Conservation (phyloP, 1,140 invertebrate genomes). For the Yoshiicerus persimilis region DNA sequence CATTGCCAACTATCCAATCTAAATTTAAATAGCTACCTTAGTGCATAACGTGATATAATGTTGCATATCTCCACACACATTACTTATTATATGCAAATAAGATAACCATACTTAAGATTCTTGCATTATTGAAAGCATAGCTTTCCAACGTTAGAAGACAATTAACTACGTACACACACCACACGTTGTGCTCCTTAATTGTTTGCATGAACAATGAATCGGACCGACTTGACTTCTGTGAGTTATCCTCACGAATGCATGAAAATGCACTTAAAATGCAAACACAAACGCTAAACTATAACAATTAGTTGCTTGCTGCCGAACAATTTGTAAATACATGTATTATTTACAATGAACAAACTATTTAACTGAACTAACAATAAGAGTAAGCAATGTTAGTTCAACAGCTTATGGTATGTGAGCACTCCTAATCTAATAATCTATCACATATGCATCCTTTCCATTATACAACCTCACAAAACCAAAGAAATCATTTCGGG, state of each 20-base stretch:
- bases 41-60: background rate
- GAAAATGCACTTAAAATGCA: background rate
- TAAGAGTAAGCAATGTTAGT: too few relatives aligned
- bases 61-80: background rate
- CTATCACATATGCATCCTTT: too few relatives aligned
- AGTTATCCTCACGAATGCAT: background rate
- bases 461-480: too few relatives aligned
- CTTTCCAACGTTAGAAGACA: too few relatives aligned
- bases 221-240: background rate
- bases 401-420: too few relatives aligned
- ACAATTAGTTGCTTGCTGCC: background rate
- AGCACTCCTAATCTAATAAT: background rate
- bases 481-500: background rate
- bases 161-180: background rate
- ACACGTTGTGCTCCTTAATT: background rate
- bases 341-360: background rate
- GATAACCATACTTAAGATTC: too few relatives aligned
- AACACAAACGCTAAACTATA: background rate
- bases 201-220: background rate
- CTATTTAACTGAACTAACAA: background rate
- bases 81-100: background rate
- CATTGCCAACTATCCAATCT: background rate
- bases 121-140: too few relatives aligned
- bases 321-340: background rate
- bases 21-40: background rate